Percentiles rank a stretch among this genome's conserved stretches.
Conservation (phyloP, 2,113 vertebrate genomes). For the Carlito syrichta region DNA sequence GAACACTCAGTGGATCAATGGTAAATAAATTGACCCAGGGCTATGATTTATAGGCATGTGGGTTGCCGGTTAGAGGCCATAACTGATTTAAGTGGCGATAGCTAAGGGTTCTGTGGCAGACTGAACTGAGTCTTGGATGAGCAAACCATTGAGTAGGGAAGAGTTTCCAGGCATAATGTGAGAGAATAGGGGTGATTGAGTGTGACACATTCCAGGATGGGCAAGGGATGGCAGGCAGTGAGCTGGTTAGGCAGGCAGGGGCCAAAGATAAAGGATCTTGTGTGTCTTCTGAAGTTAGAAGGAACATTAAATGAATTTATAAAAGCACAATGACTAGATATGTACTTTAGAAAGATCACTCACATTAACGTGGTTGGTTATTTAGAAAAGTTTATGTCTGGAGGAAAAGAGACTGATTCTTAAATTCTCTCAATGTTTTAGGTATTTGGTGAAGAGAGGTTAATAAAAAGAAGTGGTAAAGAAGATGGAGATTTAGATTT, state of each 20-base stretch:
- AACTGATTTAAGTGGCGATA: neutral
- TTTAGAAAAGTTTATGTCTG: neutral
- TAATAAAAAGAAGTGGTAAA: neutral
- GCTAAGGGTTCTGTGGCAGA: neutral
- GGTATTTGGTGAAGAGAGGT: neutral
- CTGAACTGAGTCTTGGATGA: neutral
- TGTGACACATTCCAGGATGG: neutral
- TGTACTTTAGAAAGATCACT: neutral
- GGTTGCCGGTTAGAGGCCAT: neutral
- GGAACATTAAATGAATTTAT: neutral
- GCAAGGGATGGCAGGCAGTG: neutral
- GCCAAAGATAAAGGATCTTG: neutral
- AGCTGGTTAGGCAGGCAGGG: neutral
- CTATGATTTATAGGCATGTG: neutral
- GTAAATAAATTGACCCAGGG: neutral
- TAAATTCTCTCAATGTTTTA: neutral
- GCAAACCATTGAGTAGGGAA: neutral
- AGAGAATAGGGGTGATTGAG: neutral
- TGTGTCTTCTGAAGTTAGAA: neutral
- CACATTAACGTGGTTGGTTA: neutral
- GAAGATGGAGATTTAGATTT: neutral
- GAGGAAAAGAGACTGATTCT: neutral
- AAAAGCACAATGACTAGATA: neutral
- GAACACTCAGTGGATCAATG: neutral
- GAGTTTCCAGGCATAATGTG: neutral